Base-by-base conservation (phyloP, 2,113 vertebrate species). In the Pleuronectes platessa region DNA sequence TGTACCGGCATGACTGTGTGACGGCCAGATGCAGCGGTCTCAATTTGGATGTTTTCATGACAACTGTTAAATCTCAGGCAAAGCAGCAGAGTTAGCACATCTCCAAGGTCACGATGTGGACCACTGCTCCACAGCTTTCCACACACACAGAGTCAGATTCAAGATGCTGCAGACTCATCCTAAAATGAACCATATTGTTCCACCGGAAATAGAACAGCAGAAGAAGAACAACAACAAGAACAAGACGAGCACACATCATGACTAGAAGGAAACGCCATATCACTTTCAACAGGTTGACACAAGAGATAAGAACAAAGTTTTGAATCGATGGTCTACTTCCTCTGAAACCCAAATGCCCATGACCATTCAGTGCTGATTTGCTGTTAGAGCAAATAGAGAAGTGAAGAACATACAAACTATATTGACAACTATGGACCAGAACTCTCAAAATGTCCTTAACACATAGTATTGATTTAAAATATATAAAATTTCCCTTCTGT, bases 1-100 rank as follows among this genome's bases (percentile, higher is more conserved):
- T 91, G 91, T 92, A 80, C 82, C 85, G 75, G 76, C 81, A 18
- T 87, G 86, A 81, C 78, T 88, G 88, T 89, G 76, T 83, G 76
- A 90, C 88, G 83, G 90, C 93, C 93, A 94, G 90, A 90, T 89
- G 92, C 88, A 87, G 87, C 53, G 72, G 81, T 68, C 88, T 90
- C 86, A 90, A 79, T 82, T 80, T 56, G 62, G 89, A 86, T 81
- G 80, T 85, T 87, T 89, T 90, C 86, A 91, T 86, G 85, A 92
- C 84, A 90, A 91, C 83, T 84, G 80, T 89, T 89, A 81, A 91
- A 90, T 87, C 71, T 84, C 69, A 5, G 51, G 45, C 23, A 27
- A 88, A 89, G 77, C 85, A 84, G 71, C 88, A 83, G 71, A 31
- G 74, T 86, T 84, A 87, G 85, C 85, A 76, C 83, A 76, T 83